Conservation (phyloP, 2,888 invertebrate genomes). For the Orthonychiurus folsomi region DNA sequence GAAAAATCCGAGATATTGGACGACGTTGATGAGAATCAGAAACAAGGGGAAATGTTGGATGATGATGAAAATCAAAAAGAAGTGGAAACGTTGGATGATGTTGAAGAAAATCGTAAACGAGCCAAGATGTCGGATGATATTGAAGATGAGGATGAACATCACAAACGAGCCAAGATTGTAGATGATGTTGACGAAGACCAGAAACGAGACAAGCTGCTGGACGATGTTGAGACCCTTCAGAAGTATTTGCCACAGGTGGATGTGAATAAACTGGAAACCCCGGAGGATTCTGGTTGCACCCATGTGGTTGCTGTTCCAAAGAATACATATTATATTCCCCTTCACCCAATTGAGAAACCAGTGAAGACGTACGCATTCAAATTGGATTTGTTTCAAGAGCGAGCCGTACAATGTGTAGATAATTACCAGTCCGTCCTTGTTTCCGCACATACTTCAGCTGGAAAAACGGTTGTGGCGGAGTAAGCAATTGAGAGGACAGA, state of each 20-base stretch:
- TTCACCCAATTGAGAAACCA: conserved; percentile 57
- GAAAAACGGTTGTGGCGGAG: conserved; percentile 96
- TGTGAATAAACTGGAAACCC: conserved; percentile 78
- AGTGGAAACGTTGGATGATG: background rate
- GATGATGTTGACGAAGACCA: conserved; percentile 41
- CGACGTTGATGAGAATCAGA: conserved; percentile 6
- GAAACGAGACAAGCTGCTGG: conserved; percentile 41
- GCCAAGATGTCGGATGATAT: conserved; percentile 7
- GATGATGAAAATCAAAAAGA: background rate
- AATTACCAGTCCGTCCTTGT: conserved; percentile 97
- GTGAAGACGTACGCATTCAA: conserved; percentile 89
- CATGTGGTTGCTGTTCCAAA: conserved; percentile 95
- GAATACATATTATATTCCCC: conserved; percentile 61
- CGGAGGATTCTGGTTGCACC: conserved; percentile 69
- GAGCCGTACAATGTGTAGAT: conserved; percentile 91
- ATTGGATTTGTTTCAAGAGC: conserved; percentile 95
- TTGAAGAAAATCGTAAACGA: background rate
- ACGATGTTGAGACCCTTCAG: conserved; percentile 49
- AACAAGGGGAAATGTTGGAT: conserved; percentile 1
- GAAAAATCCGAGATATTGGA: too few relatives aligned
- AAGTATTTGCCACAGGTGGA: conserved; percentile 70
- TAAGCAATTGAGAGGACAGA: conserved; percentile 49
- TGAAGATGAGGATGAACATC: conserved; percentile 17
- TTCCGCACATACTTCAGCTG: conserved; percentile 98
- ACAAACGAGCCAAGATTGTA: background rate